Conservation (phyloP, 2,113 vertebrate genomes). For the Bubo bubo region DNA sequence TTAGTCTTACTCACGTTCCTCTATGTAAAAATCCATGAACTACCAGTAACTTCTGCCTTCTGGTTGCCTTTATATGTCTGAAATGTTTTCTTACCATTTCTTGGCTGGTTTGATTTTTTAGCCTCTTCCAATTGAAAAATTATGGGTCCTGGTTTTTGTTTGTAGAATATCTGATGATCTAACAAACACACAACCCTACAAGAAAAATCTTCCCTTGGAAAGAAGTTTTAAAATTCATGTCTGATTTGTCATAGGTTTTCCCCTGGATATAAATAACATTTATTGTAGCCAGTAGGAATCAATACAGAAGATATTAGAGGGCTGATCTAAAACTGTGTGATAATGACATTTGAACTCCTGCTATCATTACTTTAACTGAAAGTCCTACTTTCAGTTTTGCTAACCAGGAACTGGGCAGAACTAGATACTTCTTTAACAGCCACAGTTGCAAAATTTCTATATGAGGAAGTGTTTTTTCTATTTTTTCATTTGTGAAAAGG, state of each 20-base stretch:
- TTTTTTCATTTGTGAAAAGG: neutral
- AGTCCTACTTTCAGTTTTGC: neutral
- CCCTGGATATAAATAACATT: neutral
- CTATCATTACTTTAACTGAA: neutral
- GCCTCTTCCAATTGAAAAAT: neutral
- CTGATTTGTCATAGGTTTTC: neutral
- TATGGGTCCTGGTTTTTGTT: neutral
- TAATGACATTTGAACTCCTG: neutral
- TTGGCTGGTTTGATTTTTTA: neutral
- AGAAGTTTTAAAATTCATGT: neutral
- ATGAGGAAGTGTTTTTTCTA: neutral
- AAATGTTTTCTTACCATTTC: constrained; percentile 15
- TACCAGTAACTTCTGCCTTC: neutral
- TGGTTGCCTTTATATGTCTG: neutral
- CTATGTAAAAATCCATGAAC: neutral
- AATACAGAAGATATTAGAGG: neutral
- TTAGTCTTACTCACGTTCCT: neutral
- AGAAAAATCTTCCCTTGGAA: neutral
- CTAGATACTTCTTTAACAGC: neutral
- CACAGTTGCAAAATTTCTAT: neutral
- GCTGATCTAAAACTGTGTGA: neutral
- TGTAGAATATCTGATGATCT: neutral
- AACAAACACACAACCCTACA: neutral
- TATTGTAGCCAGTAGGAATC: neutral
- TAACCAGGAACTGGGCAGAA: neutral